Conservation (phyloP, 2,888 invertebrate species). For the Villa cingulata region DNA sequence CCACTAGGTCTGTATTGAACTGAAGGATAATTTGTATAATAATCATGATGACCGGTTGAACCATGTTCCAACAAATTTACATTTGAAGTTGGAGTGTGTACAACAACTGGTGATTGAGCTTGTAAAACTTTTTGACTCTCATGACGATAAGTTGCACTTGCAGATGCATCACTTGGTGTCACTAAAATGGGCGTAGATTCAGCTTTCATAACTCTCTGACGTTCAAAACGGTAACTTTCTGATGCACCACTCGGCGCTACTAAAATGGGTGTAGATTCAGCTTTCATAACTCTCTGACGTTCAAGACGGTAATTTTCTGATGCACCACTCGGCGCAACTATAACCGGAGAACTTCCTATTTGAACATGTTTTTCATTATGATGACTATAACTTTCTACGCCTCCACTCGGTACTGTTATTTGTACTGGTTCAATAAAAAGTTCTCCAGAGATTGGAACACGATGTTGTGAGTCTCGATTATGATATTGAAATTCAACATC, state of each 20-base stretch:
- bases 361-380: slow-evolving; percentile 1
- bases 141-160: slow-evolving; percentile 1
- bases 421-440: too few relatives aligned
- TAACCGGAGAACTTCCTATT: slow-evolving; percentile 7
- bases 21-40: background rate
- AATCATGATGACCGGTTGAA: background rate
- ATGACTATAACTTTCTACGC: slow-evolving; percentile 2
- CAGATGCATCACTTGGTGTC: slow-evolving; percentile 1
- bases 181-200: slow-evolving; percentile 4
- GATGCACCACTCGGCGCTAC: slow-evolving; percentile 2
- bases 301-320: slow-evolving; percentile 1
- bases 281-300: background rate
- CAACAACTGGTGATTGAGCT: slow-evolving; percentile 14
- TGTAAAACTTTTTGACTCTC: slow-evolving; percentile 20
- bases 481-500: too few relatives aligned
- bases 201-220: slow-evolving; percentile 1
- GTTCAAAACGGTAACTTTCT: slow-evolving; percentile 3
- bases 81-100: slow-evolving; percentile 4
- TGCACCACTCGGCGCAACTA: slow-evolving; percentile 2
- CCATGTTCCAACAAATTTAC: slow-evolving; percentile 3
- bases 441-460: too few relatives aligned
- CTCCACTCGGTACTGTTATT: slow-evolving; percentile 10
- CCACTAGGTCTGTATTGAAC: background rate
- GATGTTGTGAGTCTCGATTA: too few relatives aligned
- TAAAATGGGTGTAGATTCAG: slow-evolving; percentile 1